Conservation (phyloP, 2,888 invertebrate genomes). For the Drosophila austrosaltans region DNA sequence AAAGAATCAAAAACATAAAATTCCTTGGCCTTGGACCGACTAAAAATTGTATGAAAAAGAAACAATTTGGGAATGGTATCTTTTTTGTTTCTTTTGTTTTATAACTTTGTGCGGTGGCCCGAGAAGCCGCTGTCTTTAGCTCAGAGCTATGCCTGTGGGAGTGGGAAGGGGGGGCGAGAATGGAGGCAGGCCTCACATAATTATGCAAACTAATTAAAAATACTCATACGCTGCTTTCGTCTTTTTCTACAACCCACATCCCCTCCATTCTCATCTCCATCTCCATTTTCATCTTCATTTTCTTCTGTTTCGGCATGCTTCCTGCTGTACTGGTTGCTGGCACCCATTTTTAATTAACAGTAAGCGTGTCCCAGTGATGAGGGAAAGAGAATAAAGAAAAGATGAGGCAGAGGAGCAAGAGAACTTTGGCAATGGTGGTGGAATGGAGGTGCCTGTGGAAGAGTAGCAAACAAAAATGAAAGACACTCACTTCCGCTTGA, state of each 20-base stretch:
- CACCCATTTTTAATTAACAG: conserved; percentile 77
- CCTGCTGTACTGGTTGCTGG: conserved; percentile 48
- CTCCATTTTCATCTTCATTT: conserved; percentile 4
- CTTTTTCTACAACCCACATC: conserved; percentile 19
- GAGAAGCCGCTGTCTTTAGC: conserved; percentile 32
- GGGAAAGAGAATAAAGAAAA: conserved; percentile 29
- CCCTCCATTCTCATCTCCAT: conserved; percentile 1
- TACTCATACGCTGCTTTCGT: conserved; percentile 73
- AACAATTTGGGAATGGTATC: conserved; percentile 31
- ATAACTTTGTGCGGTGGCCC: conserved; percentile 50
- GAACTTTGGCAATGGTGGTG: not conserved
- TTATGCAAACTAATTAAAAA: conserved; percentile 79
- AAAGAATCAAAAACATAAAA: conserved; percentile 40
- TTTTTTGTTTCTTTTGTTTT: not conserved
- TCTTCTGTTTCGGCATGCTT: conserved; percentile 3
- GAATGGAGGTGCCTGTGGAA: conserved; percentile 32
- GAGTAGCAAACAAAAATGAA: conserved; percentile 74
- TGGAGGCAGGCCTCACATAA: conserved; percentile 54
- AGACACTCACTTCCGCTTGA: conserved; percentile 79
- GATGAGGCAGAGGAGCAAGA: not conserved
- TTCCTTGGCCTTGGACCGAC: conserved; percentile 60
- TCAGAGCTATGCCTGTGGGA: not conserved
- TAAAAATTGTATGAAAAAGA: conserved; percentile 65
- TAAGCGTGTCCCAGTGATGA: conserved; percentile 68
- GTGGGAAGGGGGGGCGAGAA: conserved; percentile 31